Evolutionary conservation across 2,113 vertebrate genomes (phyloP), one percentile per base, ranked within the genome.

Genomic region (Catharus bicknelli): DNA sequence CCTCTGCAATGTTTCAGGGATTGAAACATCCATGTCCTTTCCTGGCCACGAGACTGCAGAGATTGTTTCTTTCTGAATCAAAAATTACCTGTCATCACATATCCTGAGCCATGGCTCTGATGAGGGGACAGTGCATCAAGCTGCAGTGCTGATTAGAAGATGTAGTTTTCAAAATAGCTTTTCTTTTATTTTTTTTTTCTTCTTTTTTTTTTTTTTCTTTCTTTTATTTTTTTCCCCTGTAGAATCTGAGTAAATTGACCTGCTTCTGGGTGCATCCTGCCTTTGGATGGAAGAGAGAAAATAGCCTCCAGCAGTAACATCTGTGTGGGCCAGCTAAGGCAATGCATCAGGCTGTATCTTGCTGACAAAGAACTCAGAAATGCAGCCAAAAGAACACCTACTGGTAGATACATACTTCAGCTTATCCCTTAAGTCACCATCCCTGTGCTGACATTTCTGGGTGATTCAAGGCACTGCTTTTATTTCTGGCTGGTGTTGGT

Each of bases 1-100:
- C 30, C 30, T 15, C 55, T 55, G 16, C 47, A 48, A 5, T 11
- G 20, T 47, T 89, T 75, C 40, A 82, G 62, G 11, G 48, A 19
- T 45, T 77, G 64, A 74, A 61, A 82, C 27, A 59, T 92, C 86
- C 48, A 3, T 83, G 74, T 88, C 79, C 80, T 87, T 95, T 95
- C 83, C 79, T 88, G 79, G 93, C 93, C 95, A 93, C 57, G 86
- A 92, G 90, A 85, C 89, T 92, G 40, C 84, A 83, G 42, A 90
- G 62, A 59, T 30, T 90, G 54, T 85, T 96, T 95, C 87, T 62
- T 90, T 76, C 58, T 88, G 75, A 88, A 86, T 73, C 95, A 77
- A 82, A 96, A 97, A 96, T 97, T 90, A 95, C 88, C 96, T 97
- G 96, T 96, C 96, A 96, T 84, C 34, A 18, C 4, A 0, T 78